Conservation (phyloP, 2,113 vertebrate species). For the Ibidorhyncha struthersii region DNA sequence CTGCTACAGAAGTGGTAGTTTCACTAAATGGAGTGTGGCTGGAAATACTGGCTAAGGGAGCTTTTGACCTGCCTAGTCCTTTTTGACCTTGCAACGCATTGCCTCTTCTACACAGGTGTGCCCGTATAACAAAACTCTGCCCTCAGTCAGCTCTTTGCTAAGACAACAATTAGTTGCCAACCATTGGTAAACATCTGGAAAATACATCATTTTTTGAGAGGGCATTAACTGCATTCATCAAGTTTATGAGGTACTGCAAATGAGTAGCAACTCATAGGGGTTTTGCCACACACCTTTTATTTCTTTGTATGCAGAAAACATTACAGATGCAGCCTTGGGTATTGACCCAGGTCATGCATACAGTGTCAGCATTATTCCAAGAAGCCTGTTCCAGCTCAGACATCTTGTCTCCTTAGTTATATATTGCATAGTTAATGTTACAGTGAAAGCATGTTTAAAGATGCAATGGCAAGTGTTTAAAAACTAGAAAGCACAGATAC, state of each 20-base stretch:
- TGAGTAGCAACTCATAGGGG: not conserved
- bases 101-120: not conserved
- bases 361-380: not conserved
- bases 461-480: not conserved
- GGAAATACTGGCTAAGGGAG: not conserved
- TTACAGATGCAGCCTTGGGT: not conserved
- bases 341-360: not conserved
- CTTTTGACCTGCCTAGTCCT: not conserved
- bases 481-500: not conserved
- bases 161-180: not conserved
- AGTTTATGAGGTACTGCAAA: not conserved
- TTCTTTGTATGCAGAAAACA: not conserved
- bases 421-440: not conserved
- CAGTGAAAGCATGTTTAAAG: not conserved
- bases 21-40: not conserved
- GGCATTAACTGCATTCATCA: not conserved
- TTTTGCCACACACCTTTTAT: not conserved
- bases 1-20: not conserved
- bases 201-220: not conserved
- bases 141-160: not conserved
- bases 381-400: not conserved
- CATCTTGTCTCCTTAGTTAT: not conserved
- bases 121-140: not conserved
- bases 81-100: not conserved
- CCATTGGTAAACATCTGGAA: not conserved